phyloP scores from a whole-genome alignment of 2,888 invertebrate species.

The Hirtodrosophila alboralis region DNA sequence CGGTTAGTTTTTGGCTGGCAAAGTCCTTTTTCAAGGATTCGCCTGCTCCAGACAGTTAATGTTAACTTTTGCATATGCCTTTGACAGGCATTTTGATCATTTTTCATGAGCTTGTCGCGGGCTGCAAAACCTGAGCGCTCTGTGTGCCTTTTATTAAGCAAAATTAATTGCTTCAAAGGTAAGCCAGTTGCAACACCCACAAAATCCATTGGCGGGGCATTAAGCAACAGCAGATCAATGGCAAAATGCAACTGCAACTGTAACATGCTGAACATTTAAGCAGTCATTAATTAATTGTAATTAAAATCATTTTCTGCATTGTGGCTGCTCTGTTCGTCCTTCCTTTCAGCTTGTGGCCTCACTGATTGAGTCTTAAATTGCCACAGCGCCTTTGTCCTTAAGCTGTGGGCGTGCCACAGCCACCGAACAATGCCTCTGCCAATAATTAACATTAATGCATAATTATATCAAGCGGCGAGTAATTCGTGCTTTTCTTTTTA shows the following conservation, averaged over 20 bases:
- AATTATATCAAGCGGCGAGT: conserved; percentile 55
- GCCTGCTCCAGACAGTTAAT: conserved; percentile 54
- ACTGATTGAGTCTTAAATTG: conserved; percentile 66
- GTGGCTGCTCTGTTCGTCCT: conserved; percentile 14
- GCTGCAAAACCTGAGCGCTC: conserved; percentile 4
- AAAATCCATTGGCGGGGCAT: conserved; percentile 11
- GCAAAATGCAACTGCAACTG: conserved; percentile 25
- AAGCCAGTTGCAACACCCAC: conserved; percentile 47
- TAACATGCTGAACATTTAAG: conserved; percentile 54
- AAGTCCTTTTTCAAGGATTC: conserved; percentile 55
- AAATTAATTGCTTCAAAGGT: conserved; percentile 61
- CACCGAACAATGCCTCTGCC: conserved; percentile 48
- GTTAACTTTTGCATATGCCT: conserved; percentile 64
- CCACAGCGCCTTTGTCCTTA: conserved; percentile 44
- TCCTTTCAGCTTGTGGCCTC: conserved; percentile 40
- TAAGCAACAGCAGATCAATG: conserved; percentile 19
- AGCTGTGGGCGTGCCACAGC: conserved; percentile 32
- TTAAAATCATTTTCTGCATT: conserved; percentile 71
- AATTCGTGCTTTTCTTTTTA: conserved; percentile 26
- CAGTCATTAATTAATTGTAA: conserved; percentile 76
- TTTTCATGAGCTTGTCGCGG: conserved; percentile 36
- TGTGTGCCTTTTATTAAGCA: conserved; percentile 42
- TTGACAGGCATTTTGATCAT: conserved; percentile 54
- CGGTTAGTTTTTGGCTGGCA: conserved; percentile 69
- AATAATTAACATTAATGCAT: conserved; percentile 72